Conservation (phyloP, 2,113 vertebrate genomes). For the Dasyurus viverrinus region DNA sequence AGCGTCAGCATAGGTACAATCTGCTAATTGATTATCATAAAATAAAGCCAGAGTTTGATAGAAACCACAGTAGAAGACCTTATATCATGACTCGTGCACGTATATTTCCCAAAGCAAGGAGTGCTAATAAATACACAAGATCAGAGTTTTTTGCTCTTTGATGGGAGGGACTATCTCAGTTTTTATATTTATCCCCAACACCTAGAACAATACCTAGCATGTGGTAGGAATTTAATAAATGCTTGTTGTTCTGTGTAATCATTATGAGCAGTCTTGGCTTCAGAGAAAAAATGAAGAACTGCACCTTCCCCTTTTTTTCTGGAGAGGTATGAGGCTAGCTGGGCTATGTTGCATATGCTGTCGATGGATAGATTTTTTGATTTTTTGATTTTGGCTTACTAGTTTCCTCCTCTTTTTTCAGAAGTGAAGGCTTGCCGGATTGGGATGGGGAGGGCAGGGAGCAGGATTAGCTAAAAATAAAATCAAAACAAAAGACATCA, state of each 20-base stretch:
- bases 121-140: neutral
- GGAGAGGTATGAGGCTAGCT: neutral
- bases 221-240: neutral
- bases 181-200: neutral
- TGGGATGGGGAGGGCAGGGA: neutral
- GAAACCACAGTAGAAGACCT: neutral
- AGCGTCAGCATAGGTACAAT: neutral
- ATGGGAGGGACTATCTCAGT: neutral
- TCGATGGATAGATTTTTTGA: neutral
- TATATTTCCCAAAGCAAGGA: neutral
- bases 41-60: neutral
- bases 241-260: neutral
- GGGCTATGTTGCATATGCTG: neutral
- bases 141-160: neutral
- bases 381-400: neutral
- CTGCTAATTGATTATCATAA: neutral
- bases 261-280: neutral
- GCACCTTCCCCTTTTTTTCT: neutral
- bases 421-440: neutral
- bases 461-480: neutral
- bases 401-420: neutral
- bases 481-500: neutral
- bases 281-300: neutral
- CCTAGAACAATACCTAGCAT: neutral
- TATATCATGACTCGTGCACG: neutral